A percentile compares a stretch with the other conserved stretches of the same genome.
phyloP scores from a whole-genome alignment of 1,140 invertebrate species.

The Caerostris darwini region DNA sequence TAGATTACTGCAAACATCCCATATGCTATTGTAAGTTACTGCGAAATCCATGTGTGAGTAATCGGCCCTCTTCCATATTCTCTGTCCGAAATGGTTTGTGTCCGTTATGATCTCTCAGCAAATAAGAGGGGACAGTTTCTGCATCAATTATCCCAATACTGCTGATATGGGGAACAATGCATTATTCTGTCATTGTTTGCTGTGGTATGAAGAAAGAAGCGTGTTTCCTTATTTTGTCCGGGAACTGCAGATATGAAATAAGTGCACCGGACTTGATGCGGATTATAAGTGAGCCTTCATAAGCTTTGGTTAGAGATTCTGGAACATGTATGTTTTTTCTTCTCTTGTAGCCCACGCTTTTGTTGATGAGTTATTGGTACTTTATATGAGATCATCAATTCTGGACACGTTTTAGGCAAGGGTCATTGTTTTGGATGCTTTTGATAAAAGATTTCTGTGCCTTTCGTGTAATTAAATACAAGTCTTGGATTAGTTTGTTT shows the following conservation, averaged over 20 bases:
- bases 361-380: neutral
- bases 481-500: neutral
- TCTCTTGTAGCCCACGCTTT: neutral
- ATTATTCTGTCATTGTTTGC: constrained; percentile 20
- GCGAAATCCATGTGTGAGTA: neutral
- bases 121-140: constrained; percentile 17
- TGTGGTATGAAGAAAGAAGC: neutral
- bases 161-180: constrained; percentile 4
- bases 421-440: neutral
- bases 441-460: neutral
- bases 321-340: neutral
- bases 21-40: neutral
- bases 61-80: neutral
- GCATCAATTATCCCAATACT: neutral
- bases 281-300: neutral
- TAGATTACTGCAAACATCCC: no score
- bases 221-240: neutral
- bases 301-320: neutral
- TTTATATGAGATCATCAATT: neutral
- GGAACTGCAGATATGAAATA: neutral
- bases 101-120: neutral
- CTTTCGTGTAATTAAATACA: neutral
- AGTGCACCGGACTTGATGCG: neutral
- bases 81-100: neutral
- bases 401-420: neutral